phyloP scores from a whole-genome alignment of 1,140 invertebrate genomes.

The Homalodisca vitripennis region DNA sequence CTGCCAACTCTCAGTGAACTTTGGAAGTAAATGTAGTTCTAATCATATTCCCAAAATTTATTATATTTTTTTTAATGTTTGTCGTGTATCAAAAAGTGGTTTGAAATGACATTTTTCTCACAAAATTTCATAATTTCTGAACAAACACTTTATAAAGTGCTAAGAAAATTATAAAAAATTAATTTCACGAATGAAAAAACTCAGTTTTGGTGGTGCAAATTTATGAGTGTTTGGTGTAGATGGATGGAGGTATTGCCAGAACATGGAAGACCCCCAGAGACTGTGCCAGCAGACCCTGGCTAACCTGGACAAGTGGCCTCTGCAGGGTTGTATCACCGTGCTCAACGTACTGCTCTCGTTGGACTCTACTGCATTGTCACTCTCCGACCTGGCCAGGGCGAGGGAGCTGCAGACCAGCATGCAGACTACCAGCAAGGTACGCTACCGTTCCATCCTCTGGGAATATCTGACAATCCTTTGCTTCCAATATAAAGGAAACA shows the following conservation, averaged over 20 bases:
- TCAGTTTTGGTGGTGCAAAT: background rate
- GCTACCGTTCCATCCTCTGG: too few relatives aligned
- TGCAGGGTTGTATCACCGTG: background rate
- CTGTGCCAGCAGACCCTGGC: background rate
- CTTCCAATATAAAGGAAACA: too few relatives aligned
- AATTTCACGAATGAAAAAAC: background rate
- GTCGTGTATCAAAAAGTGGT: too few relatives aligned
- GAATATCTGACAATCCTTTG: too few relatives aligned
- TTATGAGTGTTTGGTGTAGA: too few relatives aligned
- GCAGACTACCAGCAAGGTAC: background rate
- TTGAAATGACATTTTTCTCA: too few relatives aligned
- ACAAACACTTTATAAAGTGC: background rate
- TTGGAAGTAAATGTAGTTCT: too few relatives aligned
- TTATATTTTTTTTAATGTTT: too few relatives aligned
- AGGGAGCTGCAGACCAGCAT: conserved; percentile 6
- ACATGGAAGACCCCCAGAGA: background rate
- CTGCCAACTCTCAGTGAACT: too few relatives aligned
- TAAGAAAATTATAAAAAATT: background rate
- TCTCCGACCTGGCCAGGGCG: background rate
- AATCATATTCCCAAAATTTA: too few relatives aligned
- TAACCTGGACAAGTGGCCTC: conserved; percentile 4
- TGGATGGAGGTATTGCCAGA: conserved; percentile 19
- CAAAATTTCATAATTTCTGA: too few relatives aligned
- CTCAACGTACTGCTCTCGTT: background rate
- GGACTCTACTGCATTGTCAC: background rate